Conservation (phyloP, 2,113 vertebrate genomes). For the Uropsilus gracilis region DNA sequence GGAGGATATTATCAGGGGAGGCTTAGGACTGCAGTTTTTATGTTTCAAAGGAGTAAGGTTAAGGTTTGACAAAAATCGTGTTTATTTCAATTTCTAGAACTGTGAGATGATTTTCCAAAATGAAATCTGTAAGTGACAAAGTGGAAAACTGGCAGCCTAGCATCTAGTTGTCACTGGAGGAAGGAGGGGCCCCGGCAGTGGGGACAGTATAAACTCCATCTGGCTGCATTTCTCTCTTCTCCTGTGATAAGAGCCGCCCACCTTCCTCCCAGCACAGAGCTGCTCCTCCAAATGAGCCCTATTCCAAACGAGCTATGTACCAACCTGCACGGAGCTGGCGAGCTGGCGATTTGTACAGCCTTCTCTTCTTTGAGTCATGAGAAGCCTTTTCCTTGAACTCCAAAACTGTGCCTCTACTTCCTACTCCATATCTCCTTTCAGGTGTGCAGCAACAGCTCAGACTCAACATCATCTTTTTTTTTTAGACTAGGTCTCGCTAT, state of each 20-base stretch:
- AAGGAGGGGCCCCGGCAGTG: constrained; percentile 38
- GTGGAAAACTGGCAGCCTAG: constrained; percentile 66
- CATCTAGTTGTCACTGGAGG: constrained; percentile 61
- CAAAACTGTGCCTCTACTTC: neutral
- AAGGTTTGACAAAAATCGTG: constrained; percentile 60
- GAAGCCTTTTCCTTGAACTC: constrained; percentile 41
- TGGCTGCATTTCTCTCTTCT: constrained; percentile 66
- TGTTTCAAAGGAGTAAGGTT: constrained; percentile 66
- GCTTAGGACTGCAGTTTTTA: neutral
- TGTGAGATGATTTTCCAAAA: constrained; percentile 71
- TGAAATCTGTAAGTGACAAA: constrained; percentile 72
- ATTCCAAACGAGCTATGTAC: neutral
- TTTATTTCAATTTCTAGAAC: constrained; percentile 70
- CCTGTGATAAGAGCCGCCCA: constrained; percentile 68
- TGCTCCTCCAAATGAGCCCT: constrained; percentile 55
- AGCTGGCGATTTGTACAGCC: neutral
- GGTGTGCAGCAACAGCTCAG: neutral
- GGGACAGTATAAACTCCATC: constrained; percentile 71
- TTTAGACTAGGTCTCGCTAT: no score
- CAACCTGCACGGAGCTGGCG: constrained; percentile 31
- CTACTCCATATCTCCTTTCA: neutral
- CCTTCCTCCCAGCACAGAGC: constrained; percentile 67
- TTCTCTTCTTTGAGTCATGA: neutral
- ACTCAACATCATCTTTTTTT: neutral
- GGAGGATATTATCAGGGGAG: neutral